Percentiles rank a stretch among this genome's conserved stretches.
phyloP scores from a whole-genome alignment of 1,140 invertebrate species.

The Ectropis grisescens region DNA sequence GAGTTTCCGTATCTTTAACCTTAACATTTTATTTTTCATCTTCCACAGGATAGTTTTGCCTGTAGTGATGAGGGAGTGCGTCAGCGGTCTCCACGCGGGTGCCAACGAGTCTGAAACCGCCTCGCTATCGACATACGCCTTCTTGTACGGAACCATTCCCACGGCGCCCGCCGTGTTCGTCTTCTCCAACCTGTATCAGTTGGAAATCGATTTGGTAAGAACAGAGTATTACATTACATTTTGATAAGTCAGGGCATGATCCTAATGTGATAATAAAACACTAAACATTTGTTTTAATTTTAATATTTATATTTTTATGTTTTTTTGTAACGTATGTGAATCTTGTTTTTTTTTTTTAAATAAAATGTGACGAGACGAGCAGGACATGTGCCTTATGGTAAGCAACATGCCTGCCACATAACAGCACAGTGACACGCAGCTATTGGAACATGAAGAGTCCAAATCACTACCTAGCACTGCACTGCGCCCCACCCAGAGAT shows the following conservation, averaged over 20 bases:
- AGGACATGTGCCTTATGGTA: no score
- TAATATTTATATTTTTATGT: slow-evolving; percentile 1
- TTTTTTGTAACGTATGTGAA: no score
- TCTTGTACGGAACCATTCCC: slow-evolving; percentile 96
- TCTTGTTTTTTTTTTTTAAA: no score
- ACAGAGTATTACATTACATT: no score
- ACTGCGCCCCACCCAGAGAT: no score
- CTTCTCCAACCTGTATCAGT: slow-evolving; percentile 89
- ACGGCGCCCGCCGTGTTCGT: slow-evolving; percentile 95
- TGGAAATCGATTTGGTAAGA: slow-evolving; percentile 88
- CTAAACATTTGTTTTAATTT: not conserved
- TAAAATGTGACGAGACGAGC: no score
- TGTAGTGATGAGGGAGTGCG: slow-evolving; percentile 87
- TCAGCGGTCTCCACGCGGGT: slow-evolving; percentile 81
- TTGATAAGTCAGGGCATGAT: not conserved
- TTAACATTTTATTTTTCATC: no score
- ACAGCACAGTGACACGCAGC: no score
- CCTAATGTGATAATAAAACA: not conserved
- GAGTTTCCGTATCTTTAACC: no score
- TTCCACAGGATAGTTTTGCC: slow-evolving; percentile 85
- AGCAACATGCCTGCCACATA: no score
- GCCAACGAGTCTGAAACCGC: slow-evolving; percentile 78
- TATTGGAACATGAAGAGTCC: no score
- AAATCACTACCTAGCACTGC: no score
- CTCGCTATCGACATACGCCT: slow-evolving; percentile 92